Evolutionary conservation across 2,888 invertebrate genomes (phyloP).

Genomic region (Latrodectus hesperus): DNA sequence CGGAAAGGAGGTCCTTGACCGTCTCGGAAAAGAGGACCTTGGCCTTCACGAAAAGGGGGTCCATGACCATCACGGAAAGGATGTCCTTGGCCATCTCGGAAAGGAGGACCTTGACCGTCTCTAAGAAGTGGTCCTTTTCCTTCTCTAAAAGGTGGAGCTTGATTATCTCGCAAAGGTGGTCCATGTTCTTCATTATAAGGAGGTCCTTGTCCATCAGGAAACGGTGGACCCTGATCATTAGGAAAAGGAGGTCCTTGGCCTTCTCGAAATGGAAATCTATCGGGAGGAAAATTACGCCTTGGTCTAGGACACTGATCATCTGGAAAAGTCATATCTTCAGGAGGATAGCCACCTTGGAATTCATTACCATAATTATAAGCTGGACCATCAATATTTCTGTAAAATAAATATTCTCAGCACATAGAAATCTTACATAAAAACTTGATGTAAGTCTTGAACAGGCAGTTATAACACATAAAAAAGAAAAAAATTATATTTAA

Average conservation of each 20-base stretch:
- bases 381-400: background rate
- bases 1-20: constrained; percentile 9
- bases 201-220: constrained; percentile 6
- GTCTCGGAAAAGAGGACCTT: background rate
- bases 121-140: constrained; percentile 5
- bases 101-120: background rate
- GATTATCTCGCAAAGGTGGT: background rate
- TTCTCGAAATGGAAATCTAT: background rate
- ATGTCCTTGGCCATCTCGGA: background rate
- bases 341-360: constrained; percentile 19
- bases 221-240: background rate
- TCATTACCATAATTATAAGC: background rate
- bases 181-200: background rate
- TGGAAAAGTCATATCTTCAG: constrained; percentile 12
- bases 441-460: background rate
- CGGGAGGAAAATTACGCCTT: constrained; percentile 15
- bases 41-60: background rate
- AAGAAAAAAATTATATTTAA: background rate
- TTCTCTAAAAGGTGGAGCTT: background rate
- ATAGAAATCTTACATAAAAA: too few relatives aligned
- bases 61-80: background rate
- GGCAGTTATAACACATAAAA: background rate
- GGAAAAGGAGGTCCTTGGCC: constrained; percentile 6
- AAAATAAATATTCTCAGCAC: too few relatives aligned
- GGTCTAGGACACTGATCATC: constrained; percentile 12